Base-by-base conservation (phyloP, 1,140 invertebrate genomes). In the Scaptomyza pallida region DNA sequence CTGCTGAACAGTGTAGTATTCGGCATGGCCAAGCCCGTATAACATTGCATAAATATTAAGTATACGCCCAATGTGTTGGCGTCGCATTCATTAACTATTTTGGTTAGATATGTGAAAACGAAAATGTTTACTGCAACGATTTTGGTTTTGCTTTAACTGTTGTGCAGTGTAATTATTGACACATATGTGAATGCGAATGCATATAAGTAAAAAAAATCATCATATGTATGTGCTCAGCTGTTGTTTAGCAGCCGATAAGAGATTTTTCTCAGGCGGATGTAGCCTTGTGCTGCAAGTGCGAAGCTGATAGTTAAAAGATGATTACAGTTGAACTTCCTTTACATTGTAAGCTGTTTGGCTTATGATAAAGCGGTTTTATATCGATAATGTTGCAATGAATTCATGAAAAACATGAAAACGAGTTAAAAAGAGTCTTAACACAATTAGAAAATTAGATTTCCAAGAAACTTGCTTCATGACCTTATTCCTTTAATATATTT, bases 11-110 rank as follows among this genome's bases (percentile, higher is more conserved):
- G 76, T 75, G 70, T 48, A 26, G 2, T 30, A 35, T 12, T 35
- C 5, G 9, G 51, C 78, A 70, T 71, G 79, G 79, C 47, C 75
- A 40, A 74, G 71, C 76, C 73, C 73, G 71, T 74, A 76, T 67
- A 57, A 55, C n/a, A 69, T 67, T 59, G 70, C 73, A 85, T 86
- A 73, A 81, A 85, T 81, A 77, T 86, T 77, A 61, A 86, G 69
- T 57, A 81, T 85, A 86, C 80, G 80, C 80, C 80, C 43, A 65
- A 26, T n/a, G 21, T 43, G 65, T 59, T 57, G 40, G 55, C 48
- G 40, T 43, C 65, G 60, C 73, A 61, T 77, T 81, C 45, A 61
- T 56, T 78, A 72, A 72, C 61, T 67, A 80, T 41, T 72, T 75
- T 61, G 37, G 65, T 48, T 41, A 61, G 75, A 50, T 62, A 71